Evolutionary conservation across 2,797 vertebrate species (phyloP), one percentile per base, ranked within the genome.

Genomic region (Perdix hodgsoniae): DNA sequence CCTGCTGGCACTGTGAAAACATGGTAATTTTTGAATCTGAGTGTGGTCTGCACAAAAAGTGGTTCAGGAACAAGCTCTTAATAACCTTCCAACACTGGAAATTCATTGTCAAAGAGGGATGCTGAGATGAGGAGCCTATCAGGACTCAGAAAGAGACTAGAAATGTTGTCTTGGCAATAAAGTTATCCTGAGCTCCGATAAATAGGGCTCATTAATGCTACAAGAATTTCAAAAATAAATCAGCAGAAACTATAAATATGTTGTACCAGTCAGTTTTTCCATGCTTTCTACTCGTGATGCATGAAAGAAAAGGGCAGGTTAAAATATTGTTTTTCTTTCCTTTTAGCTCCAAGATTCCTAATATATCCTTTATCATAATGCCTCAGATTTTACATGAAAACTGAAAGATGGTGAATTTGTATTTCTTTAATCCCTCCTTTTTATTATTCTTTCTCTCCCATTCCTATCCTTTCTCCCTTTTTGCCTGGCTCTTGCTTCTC

Each of bases 211-310:
- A 56, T 77, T 85, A 90, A 85, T 65, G 27, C 71, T 37, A 11
- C 35, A 56, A 65, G 57, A 61, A 69, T 77, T 73, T 56, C 3
- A 81, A 69, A 69, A 87, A 73, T 50, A 88, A 74, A 70, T 70
- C 57, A 57, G 61, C 29, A 17, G 4, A 14, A 65, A 21, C 71
- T 84, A 74, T 74, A 90, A 94, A 86, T 83, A 80, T 1, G 1
- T 45, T 72, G 31, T 31, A 47, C 74, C 67, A 26, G 37, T 89
- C 86, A 86, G 52, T 63, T 54, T 92, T 90, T 75, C 78, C 90
- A 63, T 8, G 26, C 5, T 6, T 70, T 83, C 54, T 6, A 0
- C 42, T 65, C 29, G n/a, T 50, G 67, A 66, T 61, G 29, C 47
- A 40, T 39, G 73, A 83, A 83, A 64, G 35, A 70, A 85, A 66